A percentile compares a stretch with the other conserved stretches of the same genome.
Evolutionary conservation across 2,113 vertebrate genomes (phyloP).

Genomic region (Lagopus leucura): DNA sequence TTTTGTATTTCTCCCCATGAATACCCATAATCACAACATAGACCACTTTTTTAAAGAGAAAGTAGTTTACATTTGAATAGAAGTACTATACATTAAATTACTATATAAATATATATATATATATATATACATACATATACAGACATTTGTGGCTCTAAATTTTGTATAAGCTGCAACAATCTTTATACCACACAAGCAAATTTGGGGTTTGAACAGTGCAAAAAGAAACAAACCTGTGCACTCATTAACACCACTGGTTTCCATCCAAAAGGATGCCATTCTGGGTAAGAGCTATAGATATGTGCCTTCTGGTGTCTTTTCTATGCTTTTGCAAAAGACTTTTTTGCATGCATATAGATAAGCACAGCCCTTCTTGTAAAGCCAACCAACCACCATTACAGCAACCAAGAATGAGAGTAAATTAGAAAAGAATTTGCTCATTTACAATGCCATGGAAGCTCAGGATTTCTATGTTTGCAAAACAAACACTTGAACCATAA

Average conservation of each 20-base stretch:
- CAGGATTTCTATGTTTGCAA: constrained; percentile 6
- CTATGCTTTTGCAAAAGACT: neutral
- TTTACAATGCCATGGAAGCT: neutral
- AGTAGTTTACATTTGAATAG: constrained; percentile 64
- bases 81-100: constrained; percentile 64
- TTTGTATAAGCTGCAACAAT: constrained; percentile 48
- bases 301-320: neutral
- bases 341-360: neutral
- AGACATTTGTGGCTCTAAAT: constrained; percentile 26
- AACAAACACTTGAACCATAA: constrained; percentile 4
- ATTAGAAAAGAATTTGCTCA: neutral
- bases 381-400: neutral
- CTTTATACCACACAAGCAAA: constrained; percentile 52
- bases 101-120: constrained; percentile 3
- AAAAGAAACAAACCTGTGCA: neutral
- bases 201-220: neutral
- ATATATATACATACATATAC: neutral
- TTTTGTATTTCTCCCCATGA: neutral
- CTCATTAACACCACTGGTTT: neutral
- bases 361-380: constrained; percentile 24
- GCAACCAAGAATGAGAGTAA: neutral
- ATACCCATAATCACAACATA: neutral
- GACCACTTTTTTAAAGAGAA: constrained; percentile 49
- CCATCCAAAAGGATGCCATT: constrained; percentile 26
- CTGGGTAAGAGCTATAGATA: neutral